Percentiles rank a stretch among this genome's conserved stretches.
These are phyloP conservation scores for Craterocephalus amniculus DNA, from an alignment of 2,797 vertebrate species.

Conservation along the genomic window DNA sequence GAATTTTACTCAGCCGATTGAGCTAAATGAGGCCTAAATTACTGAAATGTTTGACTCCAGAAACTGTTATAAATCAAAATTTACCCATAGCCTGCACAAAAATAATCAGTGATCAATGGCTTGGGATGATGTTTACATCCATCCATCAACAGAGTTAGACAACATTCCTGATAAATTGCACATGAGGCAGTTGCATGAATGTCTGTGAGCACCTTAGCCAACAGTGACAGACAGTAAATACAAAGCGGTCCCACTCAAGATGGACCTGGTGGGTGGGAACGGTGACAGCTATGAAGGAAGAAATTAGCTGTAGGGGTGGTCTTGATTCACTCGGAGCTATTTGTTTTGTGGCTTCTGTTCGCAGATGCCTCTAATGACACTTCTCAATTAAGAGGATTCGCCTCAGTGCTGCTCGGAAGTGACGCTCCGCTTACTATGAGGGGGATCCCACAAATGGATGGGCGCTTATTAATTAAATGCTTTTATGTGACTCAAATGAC, in stretches of 20 bases:
- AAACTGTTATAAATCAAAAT: slow-evolving; percentile 56
- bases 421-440: slow-evolving; percentile 75
- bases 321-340: slow-evolving; percentile 58
- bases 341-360: slow-evolving; percentile 70
- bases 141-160: slow-evolving; percentile 56
- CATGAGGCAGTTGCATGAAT: slow-evolving; percentile 35
- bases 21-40: slow-evolving; percentile 3
- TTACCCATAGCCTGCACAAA: slow-evolving; percentile 35
- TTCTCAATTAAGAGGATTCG: slow-evolving; percentile 76
- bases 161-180: slow-evolving; percentile 45
- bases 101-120: slow-evolving; percentile 62
- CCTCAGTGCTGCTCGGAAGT: slow-evolving; percentile 57
- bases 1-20: slow-evolving; percentile 7
- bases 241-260: slow-evolving; percentile 14
- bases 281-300: slow-evolving; percentile 52
- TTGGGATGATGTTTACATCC: slow-evolving; percentile 43
- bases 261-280: slow-evolving; percentile 24
- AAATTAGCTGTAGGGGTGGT: slow-evolving; percentile 44
- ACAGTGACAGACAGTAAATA: slow-evolving; percentile 22
- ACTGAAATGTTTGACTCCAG: slow-evolving; percentile 30
- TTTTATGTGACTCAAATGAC: slow-evolving; percentile 78
- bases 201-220: slow-evolving; percentile 25
- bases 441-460: slow-evolving; percentile 71
- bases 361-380: slow-evolving; percentile 75
- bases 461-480: slow-evolving; percentile 77